A percentile compares a stretch with the other conserved stretches of the same genome.
phyloP scores from a whole-genome alignment of 2,797 vertebrate species.

The Prionace glauca region DNA sequence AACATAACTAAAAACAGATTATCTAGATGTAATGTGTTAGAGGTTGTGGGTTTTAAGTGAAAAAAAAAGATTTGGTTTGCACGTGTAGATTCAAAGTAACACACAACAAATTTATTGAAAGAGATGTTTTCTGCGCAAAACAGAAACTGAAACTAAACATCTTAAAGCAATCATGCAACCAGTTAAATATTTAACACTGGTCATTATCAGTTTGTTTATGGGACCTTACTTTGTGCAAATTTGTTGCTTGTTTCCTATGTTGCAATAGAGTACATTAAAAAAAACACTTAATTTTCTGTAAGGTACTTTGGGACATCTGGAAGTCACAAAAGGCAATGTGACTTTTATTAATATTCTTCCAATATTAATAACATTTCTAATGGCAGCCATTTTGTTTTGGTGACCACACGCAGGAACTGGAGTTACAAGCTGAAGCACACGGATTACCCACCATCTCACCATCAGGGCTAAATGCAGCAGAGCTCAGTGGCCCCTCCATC shows the following conservation, averaged over 20 bases:
- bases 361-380: not conserved
- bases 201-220: no score
- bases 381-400: not conserved
- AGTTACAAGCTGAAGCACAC: constrained; percentile 87
- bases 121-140: no score
- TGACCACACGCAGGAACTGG: constrained; percentile 71
- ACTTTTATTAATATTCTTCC: not conserved
- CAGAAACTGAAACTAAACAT: no score
- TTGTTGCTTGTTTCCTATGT: not conserved
- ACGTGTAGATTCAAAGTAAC: no score
- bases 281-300: not conserved
- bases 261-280: not conserved
- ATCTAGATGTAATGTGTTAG: not conserved
- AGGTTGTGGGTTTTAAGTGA: no score
- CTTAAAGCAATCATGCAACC: no score
- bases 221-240: not conserved
- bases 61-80: no score
- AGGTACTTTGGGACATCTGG: not conserved
- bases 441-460: constrained; percentile 79
- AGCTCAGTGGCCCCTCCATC: constrained; percentile 69
- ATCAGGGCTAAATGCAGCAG: constrained; percentile 67
- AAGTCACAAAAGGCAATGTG: not conserved
- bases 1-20: not conserved
- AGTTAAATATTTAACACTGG: no score
- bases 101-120: no score